Evolutionary conservation across 2,888 invertebrate species (phyloP), one percentile per base, ranked within the genome.

Genomic region (Drosophila diplacantha): DNA sequence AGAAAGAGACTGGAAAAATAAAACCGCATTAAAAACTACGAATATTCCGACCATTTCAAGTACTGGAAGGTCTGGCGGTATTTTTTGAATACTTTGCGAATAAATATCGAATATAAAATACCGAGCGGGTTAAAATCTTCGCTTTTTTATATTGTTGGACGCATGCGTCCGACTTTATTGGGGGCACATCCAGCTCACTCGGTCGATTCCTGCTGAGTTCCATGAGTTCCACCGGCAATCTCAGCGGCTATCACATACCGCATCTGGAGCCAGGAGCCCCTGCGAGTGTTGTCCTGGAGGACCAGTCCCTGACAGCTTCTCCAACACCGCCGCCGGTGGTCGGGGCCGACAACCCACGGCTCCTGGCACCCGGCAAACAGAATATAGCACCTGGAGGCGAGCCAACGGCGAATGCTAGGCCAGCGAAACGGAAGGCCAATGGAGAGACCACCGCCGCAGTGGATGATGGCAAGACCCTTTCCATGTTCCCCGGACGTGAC

Each of bases 401-500:
- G 8, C 7, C 32, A 11, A 1, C 32, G 12, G 12, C 16, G 2
- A 16, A 8, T 12, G 1, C 20, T 14, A 51, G 16, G 16, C 22
- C 52, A 4, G 3, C 22, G 2, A 55, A 55, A 7, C 37, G 55
- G 6, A 55, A 38, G 52, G 37, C 52, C 31, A 31, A 38, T 11
- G 37, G 37, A 11, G 37, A 22, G 9, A 5, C 14, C 2, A 3
- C 44, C 16, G 4, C 16, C 5, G 22, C 14, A 14, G n/a, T 6
- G 20, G 8, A 20, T 9, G 35, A 49, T 20, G 29, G 8, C 35
- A 29, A 50, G 20, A 9, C 9, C 22, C 9, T 51, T 37, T 22
- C n/a, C 43, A 5, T 43, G 11, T 86, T 84, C 38, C 73, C 74
- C 43, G 88, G 87, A 2, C 84, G 85, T 32, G 81, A 87, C 56